Evolutionary conservation across 2,113 vertebrate species (phyloP), one percentile per base, ranked within the genome.

Genomic region (Pardalotus punctatus): DNA sequence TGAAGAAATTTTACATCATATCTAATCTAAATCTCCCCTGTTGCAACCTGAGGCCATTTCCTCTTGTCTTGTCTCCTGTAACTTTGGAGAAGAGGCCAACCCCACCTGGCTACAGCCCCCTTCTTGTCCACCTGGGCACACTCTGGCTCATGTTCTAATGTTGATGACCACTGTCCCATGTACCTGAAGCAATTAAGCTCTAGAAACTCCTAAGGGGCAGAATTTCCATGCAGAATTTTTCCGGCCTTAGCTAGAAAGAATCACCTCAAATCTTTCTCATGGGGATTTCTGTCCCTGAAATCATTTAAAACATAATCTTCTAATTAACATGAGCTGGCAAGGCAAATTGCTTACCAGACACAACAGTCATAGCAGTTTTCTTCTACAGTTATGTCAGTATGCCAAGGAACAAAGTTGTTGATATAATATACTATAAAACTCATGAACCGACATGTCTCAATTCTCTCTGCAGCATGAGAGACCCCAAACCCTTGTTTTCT

Each of bases 391-490:
- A 43, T 43, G 42, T 43, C 42, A 43, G 16, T 12, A n/a, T 24
- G 12, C 8, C 47, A 85, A 81, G n/a, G 16, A 42, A 56, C 10
- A 60, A 29, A 81, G 15, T 3, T 58, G 24, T 85, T 58, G 29
- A 27, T 73, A 53, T 15, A 29, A 70, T 18, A 18, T 23, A 24
- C 40, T 22, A 23, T 6, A 60, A 79, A 88, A 64, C n/a, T 40
- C 7, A 38, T 1, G 2, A 7, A 35, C 3, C 6, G 78, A 42
- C 0, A 0, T 13, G 9, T 14, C 6, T 74, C 16, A 29, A 19
- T 73, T 81, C 13, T 20, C 90, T 85, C 43, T 62, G 19, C 33
- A 81, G 10, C 40, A 24, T 38, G 27, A 77, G 5, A 80, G 7
- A 86, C 19, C 3, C 8, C 21, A 77, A 80, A 50, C 5, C 0